Conservation (phyloP, 2,113 vertebrate species). For the Cryptotis parvus region DNA sequence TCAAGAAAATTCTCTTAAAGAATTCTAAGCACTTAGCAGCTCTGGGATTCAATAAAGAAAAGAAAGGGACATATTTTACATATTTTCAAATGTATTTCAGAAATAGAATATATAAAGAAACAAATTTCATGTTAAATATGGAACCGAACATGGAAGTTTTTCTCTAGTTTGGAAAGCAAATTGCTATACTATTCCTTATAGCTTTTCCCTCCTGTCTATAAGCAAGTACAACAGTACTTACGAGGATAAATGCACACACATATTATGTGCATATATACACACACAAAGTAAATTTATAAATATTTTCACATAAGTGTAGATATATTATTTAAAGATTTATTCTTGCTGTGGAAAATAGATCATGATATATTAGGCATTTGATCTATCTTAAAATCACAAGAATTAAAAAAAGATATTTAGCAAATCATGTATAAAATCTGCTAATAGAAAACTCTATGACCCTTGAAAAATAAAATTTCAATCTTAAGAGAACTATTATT, state of each 20-base stretch:
- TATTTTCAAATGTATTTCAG: too few relatives aligned
- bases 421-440: background rate
- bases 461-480: background rate
- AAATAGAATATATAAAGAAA: background rate
- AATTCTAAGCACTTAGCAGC: background rate
- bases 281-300: too few relatives aligned
- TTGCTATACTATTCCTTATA: background rate
- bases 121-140: too few relatives aligned
- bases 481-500: background rate
- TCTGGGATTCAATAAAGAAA: background rate
- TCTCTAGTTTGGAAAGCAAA: background rate
- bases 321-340: background rate
- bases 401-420: background rate
- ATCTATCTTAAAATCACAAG: background rate
- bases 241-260: too few relatives aligned
- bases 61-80: background rate
- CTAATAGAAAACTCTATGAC: background rate
- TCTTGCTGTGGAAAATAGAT: background rate
- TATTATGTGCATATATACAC: too few relatives aligned
- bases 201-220: background rate
- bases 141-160: fast-evolving
- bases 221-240: background rate
- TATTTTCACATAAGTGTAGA: too few relatives aligned
- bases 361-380: background rate
- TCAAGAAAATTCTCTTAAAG: background rate